Percentiles rank a stretch among this genome's conserved stretches.
These are phyloP conservation scores for Puffinus mauretanicus DNA, from an alignment of 2,113 vertebrate species.

Conservation along the genomic window DNA sequence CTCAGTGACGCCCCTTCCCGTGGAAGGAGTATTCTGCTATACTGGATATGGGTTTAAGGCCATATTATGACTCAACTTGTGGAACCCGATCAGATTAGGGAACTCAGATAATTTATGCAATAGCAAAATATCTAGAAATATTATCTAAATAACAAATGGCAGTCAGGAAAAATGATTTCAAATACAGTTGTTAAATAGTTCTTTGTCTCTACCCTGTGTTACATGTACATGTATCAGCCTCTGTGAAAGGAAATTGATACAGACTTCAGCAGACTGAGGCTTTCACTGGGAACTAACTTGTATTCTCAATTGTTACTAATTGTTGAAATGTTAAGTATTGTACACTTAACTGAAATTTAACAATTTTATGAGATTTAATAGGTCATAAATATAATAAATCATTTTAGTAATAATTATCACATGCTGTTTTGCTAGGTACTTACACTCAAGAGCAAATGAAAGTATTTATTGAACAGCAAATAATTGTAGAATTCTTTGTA, in stretches of 20 bases:
- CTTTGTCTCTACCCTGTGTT: neutral
- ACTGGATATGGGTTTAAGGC: neutral
- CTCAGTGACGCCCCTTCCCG: neutral
- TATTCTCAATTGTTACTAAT: neutral
- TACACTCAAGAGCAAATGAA: neutral
- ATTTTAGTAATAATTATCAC: neutral
- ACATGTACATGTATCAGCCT: neutral
- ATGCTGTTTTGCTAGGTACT: neutral
- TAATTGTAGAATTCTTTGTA: neutral
- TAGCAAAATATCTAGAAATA: neutral
- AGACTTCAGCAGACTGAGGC: neutral
- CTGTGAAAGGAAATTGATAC: neutral
- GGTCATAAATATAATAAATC: neutral
- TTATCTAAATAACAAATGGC: neutral
- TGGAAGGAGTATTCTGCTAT: neutral
- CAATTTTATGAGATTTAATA: neutral
- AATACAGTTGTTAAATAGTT: neutral
- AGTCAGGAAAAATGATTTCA: neutral
- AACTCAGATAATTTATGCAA: neutral
- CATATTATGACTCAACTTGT: rapidly evolving
- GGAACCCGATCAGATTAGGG: neutral
- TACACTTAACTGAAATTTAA: neutral
- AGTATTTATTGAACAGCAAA: neutral
- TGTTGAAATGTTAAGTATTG: neutral
- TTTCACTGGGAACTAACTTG: neutral